Evolutionary conservation across 1,140 invertebrate genomes (phyloP).

Genomic region (Meloidogyne chitwoodi): DNA sequence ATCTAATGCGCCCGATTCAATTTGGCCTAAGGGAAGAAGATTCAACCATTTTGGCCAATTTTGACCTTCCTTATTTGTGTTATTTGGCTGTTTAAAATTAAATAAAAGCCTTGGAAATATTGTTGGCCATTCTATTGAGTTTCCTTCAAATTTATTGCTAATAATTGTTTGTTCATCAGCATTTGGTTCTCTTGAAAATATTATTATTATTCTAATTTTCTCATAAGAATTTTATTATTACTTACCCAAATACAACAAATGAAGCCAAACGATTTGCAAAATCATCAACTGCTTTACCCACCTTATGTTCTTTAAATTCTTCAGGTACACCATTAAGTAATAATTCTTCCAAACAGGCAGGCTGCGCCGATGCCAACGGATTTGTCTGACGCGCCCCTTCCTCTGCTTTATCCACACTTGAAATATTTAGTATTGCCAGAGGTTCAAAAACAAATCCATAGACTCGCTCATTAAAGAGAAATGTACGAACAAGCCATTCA

Average conservation of each 20-base stretch:
- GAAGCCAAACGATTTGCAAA: slow-evolving; percentile 1
- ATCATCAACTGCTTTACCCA: not conserved
- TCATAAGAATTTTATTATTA: not conserved
- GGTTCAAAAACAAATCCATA: slow-evolving; percentile 2
- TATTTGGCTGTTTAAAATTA: not conserved
- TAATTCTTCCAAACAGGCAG: slow-evolving; percentile 10
- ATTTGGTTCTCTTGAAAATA: slow-evolving; percentile 1
- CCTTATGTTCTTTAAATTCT: not conserved
- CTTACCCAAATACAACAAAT: slow-evolving; percentile 12
- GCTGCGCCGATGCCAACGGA: not conserved
- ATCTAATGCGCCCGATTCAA: not conserved
- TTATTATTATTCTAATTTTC: not conserved
- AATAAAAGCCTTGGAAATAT: not conserved
- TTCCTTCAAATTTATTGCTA: too few species aligned
- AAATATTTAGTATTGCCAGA: not conserved
- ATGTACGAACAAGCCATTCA: slow-evolving; percentile 1
- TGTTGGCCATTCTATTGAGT: not conserved
- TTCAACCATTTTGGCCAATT: not conserved
- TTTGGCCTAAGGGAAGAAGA: not conserved
- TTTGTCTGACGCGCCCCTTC: not conserved
- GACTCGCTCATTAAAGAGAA: not conserved
- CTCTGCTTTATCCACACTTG: not conserved
- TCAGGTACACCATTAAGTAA: not conserved
- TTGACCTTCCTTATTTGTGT: not conserved
- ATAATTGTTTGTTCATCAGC: not conserved